Evolutionary conservation across 2,113 vertebrate genomes (phyloP).

Genomic region (Thermophis baileyi): DNA sequence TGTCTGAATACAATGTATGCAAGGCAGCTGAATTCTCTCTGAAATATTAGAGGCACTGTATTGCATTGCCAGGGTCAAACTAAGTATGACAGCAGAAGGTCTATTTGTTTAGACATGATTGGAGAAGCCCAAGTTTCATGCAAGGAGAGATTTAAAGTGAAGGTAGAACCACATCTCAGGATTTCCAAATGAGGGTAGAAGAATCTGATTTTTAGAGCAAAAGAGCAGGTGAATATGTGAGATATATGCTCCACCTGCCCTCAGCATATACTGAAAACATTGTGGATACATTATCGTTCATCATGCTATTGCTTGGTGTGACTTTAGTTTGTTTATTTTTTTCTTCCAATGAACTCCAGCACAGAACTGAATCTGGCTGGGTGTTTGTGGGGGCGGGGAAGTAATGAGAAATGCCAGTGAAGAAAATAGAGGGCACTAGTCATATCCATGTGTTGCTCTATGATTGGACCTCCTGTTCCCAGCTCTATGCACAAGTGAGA

Average conservation of each 20-base stretch:
- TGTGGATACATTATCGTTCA: neutral
- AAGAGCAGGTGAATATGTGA: neutral
- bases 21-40: neutral
- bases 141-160: neutral
- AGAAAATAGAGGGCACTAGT: neutral
- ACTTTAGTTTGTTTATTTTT: neutral
- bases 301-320: neutral
- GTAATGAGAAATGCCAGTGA: neutral
- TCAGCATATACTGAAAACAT: neutral
- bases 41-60: neutral
- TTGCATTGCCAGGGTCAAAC: neutral
- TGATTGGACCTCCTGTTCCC: neutral
- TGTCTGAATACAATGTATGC: neutral
- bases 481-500: neutral
- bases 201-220: neutral
- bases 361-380: neutral
- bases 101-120: neutral
- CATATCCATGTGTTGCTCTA: neutral
- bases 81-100: neutral
- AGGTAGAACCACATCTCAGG: neutral
- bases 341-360: neutral
- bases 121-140: neutral
- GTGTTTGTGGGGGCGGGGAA: neutral
- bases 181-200: neutral
- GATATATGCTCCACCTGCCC: neutral